Evolutionary conservation across 2,113 vertebrate species (phyloP).

Genomic region (Poeciliopsis turrubarensis): DNA sequence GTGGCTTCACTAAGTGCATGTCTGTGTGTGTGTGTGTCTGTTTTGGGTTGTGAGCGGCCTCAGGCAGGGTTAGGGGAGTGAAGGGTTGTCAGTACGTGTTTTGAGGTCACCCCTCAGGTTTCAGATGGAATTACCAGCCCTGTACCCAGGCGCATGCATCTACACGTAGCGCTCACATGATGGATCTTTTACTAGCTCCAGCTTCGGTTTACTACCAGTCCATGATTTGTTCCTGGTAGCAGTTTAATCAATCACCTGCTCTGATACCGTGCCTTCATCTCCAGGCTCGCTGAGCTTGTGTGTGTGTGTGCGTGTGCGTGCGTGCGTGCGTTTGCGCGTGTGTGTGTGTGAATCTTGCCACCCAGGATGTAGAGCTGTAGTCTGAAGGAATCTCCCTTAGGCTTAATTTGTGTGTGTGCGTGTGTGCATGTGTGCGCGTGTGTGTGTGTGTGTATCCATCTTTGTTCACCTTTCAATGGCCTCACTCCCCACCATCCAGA

Average conservation of each 20-base stretch:
- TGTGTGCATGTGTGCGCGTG: not conserved
- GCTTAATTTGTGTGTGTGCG: constrained; percentile 21
- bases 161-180: not conserved
- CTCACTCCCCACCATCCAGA: constrained; percentile 24
- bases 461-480: constrained; percentile 27
- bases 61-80: constrained; percentile 23
- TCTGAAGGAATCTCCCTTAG: constrained; percentile 68
- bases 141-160: constrained; percentile 15
- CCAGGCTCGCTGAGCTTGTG: not conserved
- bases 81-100: constrained; percentile 62
- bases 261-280: constrained; percentile 44
- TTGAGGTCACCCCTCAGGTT: constrained; percentile 70
- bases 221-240: constrained; percentile 24
- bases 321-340: no score
- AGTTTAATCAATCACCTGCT: constrained; percentile 47
- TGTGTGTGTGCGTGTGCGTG: no score
- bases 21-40: constrained; percentile 35
- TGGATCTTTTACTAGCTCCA: constrained; percentile 37
- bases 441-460: constrained; percentile 35
- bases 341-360: constrained; percentile 53
- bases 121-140: constrained; percentile 69
- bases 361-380: constrained; percentile 66
- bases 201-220: constrained; percentile 21
- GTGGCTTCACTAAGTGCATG: constrained; percentile 53
- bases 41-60: constrained; percentile 68